phyloP scores from a whole-genome alignment of 2,888 invertebrate species.

The Podotricha telesiphe region DNA sequence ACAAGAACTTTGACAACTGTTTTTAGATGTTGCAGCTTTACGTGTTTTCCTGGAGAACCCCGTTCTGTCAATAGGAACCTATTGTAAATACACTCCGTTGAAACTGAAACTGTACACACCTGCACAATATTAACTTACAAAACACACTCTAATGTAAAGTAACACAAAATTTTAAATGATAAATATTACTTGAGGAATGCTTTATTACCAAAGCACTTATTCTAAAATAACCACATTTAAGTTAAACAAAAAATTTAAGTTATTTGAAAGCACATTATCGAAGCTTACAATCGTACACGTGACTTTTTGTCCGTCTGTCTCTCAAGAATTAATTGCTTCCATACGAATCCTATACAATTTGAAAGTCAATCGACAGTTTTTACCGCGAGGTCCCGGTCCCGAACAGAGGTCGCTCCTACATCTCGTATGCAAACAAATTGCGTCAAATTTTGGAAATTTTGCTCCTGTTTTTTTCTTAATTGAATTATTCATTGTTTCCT shows the following conservation, averaged over 20 bases:
- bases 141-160: no score
- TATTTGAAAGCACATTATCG: neutral
- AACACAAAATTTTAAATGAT: no score
- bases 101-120: no score
- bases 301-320: constrained; percentile 41
- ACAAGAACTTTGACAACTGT: no score
- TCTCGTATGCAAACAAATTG: constrained; percentile 25
- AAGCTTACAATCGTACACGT: constrained; percentile 19
- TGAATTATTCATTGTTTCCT: constrained; percentile 40
- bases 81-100: no score
- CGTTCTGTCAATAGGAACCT: no score
- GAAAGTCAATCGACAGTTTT: constrained; percentile 45
- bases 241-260: neutral
- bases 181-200: no score
- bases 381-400: constrained; percentile 20
- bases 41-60: no score
- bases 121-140: no score
- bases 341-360: constrained; percentile 37
- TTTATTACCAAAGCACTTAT: neutral
- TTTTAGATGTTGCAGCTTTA: no score
- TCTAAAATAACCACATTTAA: neutral
- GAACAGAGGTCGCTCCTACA: constrained; percentile 32
- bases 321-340: constrained; percentile 38
- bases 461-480: constrained; percentile 26
- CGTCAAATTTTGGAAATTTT: constrained; percentile 29